Evolutionary conservation across 2,797 vertebrate genomes (phyloP).

Genomic region (Loriculus beryllinus): DNA sequence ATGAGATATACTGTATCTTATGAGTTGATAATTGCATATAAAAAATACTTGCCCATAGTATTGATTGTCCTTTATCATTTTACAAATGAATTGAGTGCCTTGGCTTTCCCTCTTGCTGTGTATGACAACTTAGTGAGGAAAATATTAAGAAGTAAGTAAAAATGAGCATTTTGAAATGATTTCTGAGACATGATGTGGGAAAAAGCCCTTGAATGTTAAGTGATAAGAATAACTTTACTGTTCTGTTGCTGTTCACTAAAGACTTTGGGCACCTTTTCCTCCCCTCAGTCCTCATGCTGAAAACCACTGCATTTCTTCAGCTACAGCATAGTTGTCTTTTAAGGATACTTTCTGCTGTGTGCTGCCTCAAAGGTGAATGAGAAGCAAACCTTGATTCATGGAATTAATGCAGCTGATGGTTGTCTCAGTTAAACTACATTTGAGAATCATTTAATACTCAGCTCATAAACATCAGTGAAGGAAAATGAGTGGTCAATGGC

Average conservation of each 20-base stretch:
- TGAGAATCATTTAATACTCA: slow-evolving; percentile 75
- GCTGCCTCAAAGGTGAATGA: slow-evolving; percentile 41
- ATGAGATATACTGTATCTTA: slow-evolving; percentile 90
- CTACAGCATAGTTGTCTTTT: slow-evolving; percentile 51
- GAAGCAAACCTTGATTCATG: slow-evolving; percentile 66
- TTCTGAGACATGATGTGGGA: not conserved
- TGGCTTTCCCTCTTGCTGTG: slow-evolving; percentile 8
- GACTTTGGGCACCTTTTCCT: not conserved
- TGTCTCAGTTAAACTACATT: slow-evolving; percentile 74
- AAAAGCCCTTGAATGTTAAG: not conserved
- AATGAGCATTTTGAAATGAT: not conserved
- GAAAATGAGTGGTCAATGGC: slow-evolving; percentile 77
- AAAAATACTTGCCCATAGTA: slow-evolving; percentile 82
- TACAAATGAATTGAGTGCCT: slow-evolving; percentile 74
- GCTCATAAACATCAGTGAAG: slow-evolving; percentile 75
- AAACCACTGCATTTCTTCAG: slow-evolving; percentile 53
- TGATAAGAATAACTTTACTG: not conserved
- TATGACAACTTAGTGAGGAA: not conserved
- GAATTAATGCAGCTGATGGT: slow-evolving; percentile 9
- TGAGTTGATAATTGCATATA: slow-evolving; percentile 90
- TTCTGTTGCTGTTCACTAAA: not conserved
- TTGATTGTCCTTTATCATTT: slow-evolving; percentile 79
- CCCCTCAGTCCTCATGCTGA: slow-evolving; percentile 14
- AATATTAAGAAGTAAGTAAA: not conserved
- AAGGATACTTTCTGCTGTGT: slow-evolving; percentile 15